These are phyloP conservation scores for Excalfactoria chinensis DNA, from an alignment of 2,113 vertebrate genomes.

Conservation along the genomic window DNA sequence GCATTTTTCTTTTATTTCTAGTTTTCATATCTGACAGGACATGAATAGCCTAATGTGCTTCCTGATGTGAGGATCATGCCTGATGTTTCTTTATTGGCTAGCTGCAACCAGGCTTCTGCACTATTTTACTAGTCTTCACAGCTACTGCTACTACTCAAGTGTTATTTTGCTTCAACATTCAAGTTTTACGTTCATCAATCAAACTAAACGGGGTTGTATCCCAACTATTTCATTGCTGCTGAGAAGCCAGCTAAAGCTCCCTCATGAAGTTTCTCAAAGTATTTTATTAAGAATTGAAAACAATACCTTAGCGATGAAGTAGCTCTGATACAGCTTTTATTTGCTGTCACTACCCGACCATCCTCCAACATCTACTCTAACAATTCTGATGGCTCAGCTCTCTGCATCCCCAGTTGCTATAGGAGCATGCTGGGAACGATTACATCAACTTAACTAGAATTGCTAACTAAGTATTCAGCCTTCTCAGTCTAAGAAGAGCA, in stretches of 20 bases:
- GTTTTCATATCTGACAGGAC: not conserved
- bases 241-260: not conserved
- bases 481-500: not conserved
- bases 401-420: not conserved
- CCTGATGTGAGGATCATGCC: not conserved
- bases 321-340: not conserved
- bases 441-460: not conserved
- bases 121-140: not conserved
- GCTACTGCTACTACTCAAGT: not conserved
- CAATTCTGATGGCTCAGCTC: not conserved
- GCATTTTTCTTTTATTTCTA: not conserved
- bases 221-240: not conserved
- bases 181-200: not conserved
- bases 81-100: not conserved
- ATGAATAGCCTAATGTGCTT: not conserved
- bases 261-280: not conserved
- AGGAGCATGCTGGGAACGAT: not conserved
- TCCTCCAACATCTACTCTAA: not conserved
- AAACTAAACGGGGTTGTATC: not conserved
- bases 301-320: not conserved
- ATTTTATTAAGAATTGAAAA: not conserved
- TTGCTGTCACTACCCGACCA: not conserved
- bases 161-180: not conserved
- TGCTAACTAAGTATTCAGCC: not conserved
- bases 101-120: not conserved